Base-by-base conservation (phyloP, 2,113 vertebrate species). In the Chionomys nivalis region DNA sequence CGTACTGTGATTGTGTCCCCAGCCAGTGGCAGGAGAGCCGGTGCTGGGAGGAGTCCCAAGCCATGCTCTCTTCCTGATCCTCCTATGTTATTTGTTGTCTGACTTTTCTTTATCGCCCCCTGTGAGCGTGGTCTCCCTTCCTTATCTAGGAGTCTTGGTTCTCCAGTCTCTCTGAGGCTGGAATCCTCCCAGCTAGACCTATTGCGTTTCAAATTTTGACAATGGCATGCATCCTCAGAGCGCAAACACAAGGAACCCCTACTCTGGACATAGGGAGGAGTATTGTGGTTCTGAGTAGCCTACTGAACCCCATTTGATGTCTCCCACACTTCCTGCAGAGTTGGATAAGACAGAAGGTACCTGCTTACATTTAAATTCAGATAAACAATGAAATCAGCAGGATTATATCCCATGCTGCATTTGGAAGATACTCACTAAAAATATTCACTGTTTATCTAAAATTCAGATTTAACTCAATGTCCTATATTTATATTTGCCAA, bases 401-500 rank as follows among this genome's bases (percentile, higher is more conserved):
- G 73, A 65, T 12, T 65, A 33, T 49, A 23, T 82, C 31, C 47
- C 24, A n/a, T 75, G 28, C 21, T 42, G 31, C 83, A 92, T 78
- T 68, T 68, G 79, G 75, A 63, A 63, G n/a, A 93, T 44, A 65
- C 66, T 93, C 63, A 91, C 55, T 72, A 87, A 77, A 94, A 89
- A 77, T 61, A 91, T 21, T 75, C 61, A 55, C 23, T 68, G 61
- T 87, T 94, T 87, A 87, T 42, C 75, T 94, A 47, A 93, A 86
- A 89, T 94, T 96, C 91, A 81, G 68, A 28, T 94, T 79, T 68
- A 75, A 93, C 36, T 75, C 24, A 75, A 68, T 16, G 12, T 47
- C 28, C n/a, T 70, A 0, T 89, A 42, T 65, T 96, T 81, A 79
- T 90, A 73, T 95, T 83, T 73, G 12, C 19, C 65, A 63, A 42